Percentiles rank a stretch among this genome's conserved stretches.
These are phyloP conservation scores for Nezara viridula DNA, from an alignment of 2,888 invertebrate genomes.

Conservation along the genomic window DNA sequence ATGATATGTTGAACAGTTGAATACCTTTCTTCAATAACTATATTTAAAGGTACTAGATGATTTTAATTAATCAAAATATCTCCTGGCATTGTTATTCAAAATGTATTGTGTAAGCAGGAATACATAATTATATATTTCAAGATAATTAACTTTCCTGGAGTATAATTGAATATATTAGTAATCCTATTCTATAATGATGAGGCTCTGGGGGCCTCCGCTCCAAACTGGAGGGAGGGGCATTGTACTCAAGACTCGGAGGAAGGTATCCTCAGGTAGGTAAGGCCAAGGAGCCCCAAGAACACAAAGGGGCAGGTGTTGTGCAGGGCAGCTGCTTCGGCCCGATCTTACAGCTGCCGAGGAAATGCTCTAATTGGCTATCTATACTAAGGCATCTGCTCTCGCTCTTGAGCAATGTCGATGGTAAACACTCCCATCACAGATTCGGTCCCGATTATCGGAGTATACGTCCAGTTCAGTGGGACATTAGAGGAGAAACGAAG, in stretches of 20 bases:
- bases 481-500: too few species aligned
- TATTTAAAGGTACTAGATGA: too few species aligned
- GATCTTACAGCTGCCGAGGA: constrained; percentile 28
- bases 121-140: background rate
- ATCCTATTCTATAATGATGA: background rate
- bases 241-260: background rate
- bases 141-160: background rate
- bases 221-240: background rate
- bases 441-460: background rate
- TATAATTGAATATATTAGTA: background rate
- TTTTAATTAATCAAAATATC: too few species aligned
- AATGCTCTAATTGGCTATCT: constrained; percentile 25
- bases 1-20: too few species aligned
- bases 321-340: background rate
- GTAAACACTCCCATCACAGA: background rate
- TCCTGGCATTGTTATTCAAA: too few species aligned
- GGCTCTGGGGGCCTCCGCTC: background rate
- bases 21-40: too few species aligned
- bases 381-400: background rate
- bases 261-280: background rate
- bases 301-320: constrained; percentile 27
- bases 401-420: background rate
- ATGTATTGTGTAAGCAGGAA: background rate
- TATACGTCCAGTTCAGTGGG: too few species aligned
- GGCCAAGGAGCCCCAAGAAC: background rate